Base-by-base conservation (phyloP, 2,888 invertebrate species). In the Calliphora vomitoria region DNA sequence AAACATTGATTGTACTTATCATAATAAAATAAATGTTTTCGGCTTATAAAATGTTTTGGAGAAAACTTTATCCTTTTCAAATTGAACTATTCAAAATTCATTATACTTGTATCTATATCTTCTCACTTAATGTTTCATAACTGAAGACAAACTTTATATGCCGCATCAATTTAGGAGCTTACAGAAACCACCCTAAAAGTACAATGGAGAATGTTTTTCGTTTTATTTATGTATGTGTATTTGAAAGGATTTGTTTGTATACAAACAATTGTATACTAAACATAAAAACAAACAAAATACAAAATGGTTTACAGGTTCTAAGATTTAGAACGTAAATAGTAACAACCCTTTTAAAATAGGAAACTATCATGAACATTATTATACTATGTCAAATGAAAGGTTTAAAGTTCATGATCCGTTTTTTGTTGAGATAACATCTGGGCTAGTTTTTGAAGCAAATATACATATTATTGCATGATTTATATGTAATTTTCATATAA, bases 211-310 rank as follows among this genome's bases (percentile, higher is more conserved):
- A 68, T 82, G 13, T 10, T 64, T 58, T 44, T 47, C 44, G 25
- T 68, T 25, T 47, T 68, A 20, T 68, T 25, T 44, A 13, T 13
- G n/a, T 50, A 5, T 69, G 50, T 31, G 25, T 31, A 31, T 50
- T 44, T 47, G 10, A 68, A 15, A 68, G 68, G 6, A 68, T 15
- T 68, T 47, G 25, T 68, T 68, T 68, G 20, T 44, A 20, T 47
- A 68, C 25, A 68, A 41, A 64, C n/a, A 38, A 64, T 41, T 68
- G 13, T 25, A 13, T 31, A 31, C 44, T 25, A 60, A 55, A 55
- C 55, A 47, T 55, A 38, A 44, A 62, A 53, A 74, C 20, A 72
- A 62, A 80, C 74, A 62, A 44, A 38, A 62, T 62, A 79, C 62
- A 47, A 74, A 80, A 62, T 41, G 53, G 25, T 50, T 47, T 38